Conservation (phyloP, 2,888 invertebrate species). For the Caenorhabditis japonica region DNA sequence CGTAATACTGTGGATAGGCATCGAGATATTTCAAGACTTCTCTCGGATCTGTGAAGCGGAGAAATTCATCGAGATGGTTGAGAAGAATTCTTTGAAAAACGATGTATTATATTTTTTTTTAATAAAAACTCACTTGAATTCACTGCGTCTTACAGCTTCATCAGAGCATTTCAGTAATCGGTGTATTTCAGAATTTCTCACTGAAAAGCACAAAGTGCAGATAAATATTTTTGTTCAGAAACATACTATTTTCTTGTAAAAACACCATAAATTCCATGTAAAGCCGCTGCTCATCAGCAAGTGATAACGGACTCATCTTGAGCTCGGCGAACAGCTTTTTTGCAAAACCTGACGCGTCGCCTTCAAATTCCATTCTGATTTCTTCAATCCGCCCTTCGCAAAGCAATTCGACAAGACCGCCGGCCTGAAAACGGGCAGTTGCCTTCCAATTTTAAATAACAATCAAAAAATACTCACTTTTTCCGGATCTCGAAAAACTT, state of each 20-base stretch:
- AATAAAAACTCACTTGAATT: conserved; percentile 16
- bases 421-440: conserved; percentile 22
- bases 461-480: conserved; percentile 14
- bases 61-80: conserved; percentile 33
- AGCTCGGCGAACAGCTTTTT: conserved; percentile 13
- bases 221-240: not conserved
- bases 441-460: not conserved
- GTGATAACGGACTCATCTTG: conserved; percentile 1
- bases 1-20: conserved; percentile 15
- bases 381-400: conserved; percentile 9
- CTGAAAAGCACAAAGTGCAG: too few species aligned
- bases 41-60: conserved; percentile 24
- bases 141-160: conserved; percentile 7
- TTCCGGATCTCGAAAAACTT: conserved; percentile 18
- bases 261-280: conserved; percentile 25
- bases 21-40: conserved; percentile 22
- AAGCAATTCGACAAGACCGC: conserved; percentile 1
- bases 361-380: not conserved
- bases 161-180: conserved; percentile 14
- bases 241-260: conserved; percentile 11
- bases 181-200: conserved; percentile 11
- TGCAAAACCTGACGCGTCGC: conserved; percentile 1
- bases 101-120: too few species aligned
- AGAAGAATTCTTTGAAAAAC: conserved; percentile 20
- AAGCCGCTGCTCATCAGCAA: conserved; percentile 16